phyloP scores from a whole-genome alignment of 2,888 invertebrate genomes.

The Synergus itoensis region DNA sequence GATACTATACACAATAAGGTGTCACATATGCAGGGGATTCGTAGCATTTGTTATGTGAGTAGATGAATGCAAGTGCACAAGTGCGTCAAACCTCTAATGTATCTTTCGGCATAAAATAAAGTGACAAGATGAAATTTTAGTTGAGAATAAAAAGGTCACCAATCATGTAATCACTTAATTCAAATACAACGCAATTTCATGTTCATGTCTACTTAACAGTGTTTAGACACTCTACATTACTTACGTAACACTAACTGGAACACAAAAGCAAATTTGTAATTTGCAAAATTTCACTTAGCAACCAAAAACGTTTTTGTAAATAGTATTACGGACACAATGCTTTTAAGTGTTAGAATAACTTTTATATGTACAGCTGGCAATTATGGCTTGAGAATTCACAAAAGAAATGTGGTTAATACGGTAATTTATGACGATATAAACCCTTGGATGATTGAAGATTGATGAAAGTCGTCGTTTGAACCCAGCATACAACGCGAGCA shows the following conservation, averaged over 20 bases:
- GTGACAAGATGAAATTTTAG: neutral
- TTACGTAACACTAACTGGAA: too few species aligned
- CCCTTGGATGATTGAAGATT: conserved; percentile 23
- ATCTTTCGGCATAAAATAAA: neutral
- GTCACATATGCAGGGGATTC: neutral
- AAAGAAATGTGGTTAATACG: conserved; percentile 5
- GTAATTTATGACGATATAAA: neutral
- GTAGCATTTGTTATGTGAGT: neutral
- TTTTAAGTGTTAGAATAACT: neutral
- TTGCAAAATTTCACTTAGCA: too few species aligned
- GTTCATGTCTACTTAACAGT: neutral
- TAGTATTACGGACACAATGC: neutral
- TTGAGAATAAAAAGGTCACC: neutral
- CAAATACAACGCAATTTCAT: neutral
- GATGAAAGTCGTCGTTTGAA: conserved; percentile 19
- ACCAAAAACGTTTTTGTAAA: too few species aligned
- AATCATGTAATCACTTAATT: neutral
- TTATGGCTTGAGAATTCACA: neutral
- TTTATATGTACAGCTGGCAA: neutral
- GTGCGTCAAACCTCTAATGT: neutral
- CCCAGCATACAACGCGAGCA: neutral
- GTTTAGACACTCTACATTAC: neutral
- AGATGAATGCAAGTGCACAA: conserved; percentile 7
- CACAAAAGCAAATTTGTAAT: too few species aligned
- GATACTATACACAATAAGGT: neutral